Evolutionary conservation across 1,140 invertebrate species (phyloP).

Genomic region (Lycorma delicatula): DNA sequence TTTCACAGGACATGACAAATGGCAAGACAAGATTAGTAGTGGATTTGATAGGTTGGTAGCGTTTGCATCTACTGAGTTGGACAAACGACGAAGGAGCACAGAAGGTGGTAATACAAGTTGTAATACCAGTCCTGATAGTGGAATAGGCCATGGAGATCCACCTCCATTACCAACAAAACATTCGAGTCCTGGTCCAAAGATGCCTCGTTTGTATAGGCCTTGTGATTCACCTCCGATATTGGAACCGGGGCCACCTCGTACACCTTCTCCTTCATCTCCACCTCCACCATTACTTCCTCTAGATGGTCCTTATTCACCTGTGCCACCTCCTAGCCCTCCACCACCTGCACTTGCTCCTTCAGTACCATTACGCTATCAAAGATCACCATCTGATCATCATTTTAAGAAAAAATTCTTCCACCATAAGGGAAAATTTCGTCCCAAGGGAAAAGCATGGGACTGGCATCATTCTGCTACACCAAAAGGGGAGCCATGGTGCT

Average conservation of each 20-base stretch:
- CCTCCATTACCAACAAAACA: constrained; percentile 44
- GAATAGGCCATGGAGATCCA: constrained; percentile 59
- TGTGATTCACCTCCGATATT: constrained; percentile 35
- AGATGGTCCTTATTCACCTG: constrained; percentile 37
- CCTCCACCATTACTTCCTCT: constrained; percentile 33
- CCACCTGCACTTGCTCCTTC: constrained; percentile 34
- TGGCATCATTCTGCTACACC: constrained; percentile 40
- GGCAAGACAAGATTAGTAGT: constrained; percentile 77
- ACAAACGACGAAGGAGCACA: constrained; percentile 66
- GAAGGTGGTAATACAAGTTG: constrained; percentile 50
- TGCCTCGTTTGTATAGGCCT: constrained; percentile 35
- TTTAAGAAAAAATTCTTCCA: constrained; percentile 76
- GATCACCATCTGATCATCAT: constrained; percentile 48
- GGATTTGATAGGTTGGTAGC: constrained; percentile 80
- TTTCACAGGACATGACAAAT: constrained; percentile 45
- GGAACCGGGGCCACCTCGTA: constrained; percentile 50
- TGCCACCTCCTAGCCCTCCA: constrained; percentile 32
- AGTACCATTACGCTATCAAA: constrained; percentile 51
- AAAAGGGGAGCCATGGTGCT: constrained; percentile 22
- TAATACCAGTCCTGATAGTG: constrained; percentile 69
- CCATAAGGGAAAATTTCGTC: constrained; percentile 48
- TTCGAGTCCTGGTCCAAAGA: constrained; percentile 36
- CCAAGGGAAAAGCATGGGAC: constrained; percentile 68
- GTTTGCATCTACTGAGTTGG: constrained; percentile 74
- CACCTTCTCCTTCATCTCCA: constrained; percentile 53